Evolutionary conservation across 2,797 vertebrate species (phyloP).

Genomic region (Pterois miles): DNA sequence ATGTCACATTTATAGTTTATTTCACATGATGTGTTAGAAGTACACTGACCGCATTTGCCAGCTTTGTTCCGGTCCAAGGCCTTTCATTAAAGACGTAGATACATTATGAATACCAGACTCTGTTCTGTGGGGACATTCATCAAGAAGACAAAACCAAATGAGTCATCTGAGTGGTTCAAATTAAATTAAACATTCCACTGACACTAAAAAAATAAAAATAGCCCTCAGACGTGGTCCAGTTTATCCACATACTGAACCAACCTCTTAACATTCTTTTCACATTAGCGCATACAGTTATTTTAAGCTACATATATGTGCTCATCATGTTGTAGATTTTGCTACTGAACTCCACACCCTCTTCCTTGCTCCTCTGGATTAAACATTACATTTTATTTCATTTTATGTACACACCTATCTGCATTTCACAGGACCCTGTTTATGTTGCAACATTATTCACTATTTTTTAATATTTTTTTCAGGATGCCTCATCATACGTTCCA

Average conservation of each 20-base stretch:
- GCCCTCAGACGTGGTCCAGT: background rate
- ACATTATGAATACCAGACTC: background rate
- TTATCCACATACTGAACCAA: background rate
- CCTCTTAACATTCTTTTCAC: background rate
- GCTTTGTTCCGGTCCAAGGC: background rate
- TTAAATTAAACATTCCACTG: background rate
- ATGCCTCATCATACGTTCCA: background rate
- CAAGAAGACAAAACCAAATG: background rate
- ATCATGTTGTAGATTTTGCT: background rate
- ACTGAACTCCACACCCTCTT: background rate
- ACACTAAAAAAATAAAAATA: background rate
- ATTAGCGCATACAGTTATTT: background rate
- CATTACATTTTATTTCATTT: no score
- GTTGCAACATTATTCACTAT: no score
- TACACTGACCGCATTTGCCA: background rate
- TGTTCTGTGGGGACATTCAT: background rate
- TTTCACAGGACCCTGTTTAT: background rate
- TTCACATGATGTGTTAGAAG: background rate
- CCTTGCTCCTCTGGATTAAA: background rate
- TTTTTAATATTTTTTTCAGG: no score
- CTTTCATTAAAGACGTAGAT: background rate
- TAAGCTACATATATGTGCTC: background rate
- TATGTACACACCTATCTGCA: background rate
- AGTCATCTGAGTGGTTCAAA: background rate
- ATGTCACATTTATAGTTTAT: background rate